Evolutionary conservation across 2,113 vertebrate species (phyloP).

Genomic region (Notiomystis cincta): DNA sequence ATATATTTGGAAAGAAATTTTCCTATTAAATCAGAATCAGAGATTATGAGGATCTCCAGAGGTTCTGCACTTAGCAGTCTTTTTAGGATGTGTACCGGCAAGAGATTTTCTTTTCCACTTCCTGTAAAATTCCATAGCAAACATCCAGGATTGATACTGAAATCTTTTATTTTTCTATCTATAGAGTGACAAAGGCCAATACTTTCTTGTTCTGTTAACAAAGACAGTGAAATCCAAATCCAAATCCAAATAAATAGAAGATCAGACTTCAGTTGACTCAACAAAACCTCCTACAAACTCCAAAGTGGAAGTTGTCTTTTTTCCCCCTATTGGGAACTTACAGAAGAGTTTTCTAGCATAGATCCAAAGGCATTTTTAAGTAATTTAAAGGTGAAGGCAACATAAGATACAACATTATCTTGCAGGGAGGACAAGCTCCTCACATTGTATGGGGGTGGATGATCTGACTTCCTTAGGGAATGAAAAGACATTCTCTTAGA

Average conservation of each 20-base stretch:
- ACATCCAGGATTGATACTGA: not conserved
- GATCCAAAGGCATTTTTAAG: slow-evolving; percentile 3
- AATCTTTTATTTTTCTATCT: not conserved
- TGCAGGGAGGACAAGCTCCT: slow-evolving; percentile 4
- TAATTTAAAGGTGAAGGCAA: not conserved
- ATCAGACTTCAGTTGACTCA: not conserved
- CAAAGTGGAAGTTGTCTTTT: not conserved
- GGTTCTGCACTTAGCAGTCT: not conserved
- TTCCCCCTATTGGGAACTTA: not conserved
- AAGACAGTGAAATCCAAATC: not conserved
- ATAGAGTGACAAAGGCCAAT: not conserved
- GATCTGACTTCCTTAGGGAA: slow-evolving; percentile 15
- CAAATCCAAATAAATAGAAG: not conserved
- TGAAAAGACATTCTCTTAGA: not conserved
- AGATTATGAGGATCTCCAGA: not conserved
- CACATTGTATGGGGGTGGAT: not conserved
- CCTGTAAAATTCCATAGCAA: not conserved
- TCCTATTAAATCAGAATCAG: not conserved
- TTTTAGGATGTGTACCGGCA: not conserved
- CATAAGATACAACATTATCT: not conserved
- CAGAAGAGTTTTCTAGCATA: not conserved
- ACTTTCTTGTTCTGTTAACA: not conserved
- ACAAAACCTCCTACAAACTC: not conserved
- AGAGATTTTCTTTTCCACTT: not conserved
- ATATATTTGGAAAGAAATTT: not conserved